These are phyloP conservation scores for Mythimna pallens DNA, from an alignment of 2,888 invertebrate genomes.

Conservation along the genomic window DNA sequence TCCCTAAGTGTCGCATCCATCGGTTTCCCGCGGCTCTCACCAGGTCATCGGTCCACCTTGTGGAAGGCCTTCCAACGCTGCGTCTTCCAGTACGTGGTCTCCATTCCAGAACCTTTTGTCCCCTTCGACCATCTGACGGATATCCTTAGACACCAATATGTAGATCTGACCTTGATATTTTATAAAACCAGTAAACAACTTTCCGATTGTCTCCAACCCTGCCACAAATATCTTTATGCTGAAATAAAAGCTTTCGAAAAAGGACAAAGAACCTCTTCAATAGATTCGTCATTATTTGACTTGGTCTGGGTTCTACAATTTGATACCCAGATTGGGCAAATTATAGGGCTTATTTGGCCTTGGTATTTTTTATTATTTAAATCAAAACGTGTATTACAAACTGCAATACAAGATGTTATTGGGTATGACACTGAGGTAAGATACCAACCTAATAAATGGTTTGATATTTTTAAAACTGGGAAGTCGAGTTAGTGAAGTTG, in stretches of 20 bases:
- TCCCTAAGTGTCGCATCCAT: too few relatives aligned
- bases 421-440: not conserved
- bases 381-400: too few relatives aligned
- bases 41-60: too few relatives aligned
- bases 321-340: constrained; percentile 9
- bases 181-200: constrained; percentile 10
- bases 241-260: constrained; percentile 19
- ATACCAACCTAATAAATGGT: not conserved
- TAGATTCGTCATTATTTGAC: not conserved
- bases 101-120: too few relatives aligned
- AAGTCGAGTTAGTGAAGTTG: not conserved
- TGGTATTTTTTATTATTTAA: not conserved
- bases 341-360: not conserved
- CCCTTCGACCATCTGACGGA: not conserved
- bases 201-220: constrained; percentile 3
- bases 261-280: not conserved
- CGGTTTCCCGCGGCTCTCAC: too few relatives aligned
- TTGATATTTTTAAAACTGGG: not conserved
- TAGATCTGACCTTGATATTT: not conserved
- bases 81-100: too few relatives aligned
- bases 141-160: not conserved
- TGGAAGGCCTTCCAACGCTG: too few relatives aligned
- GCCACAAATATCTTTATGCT: not conserved
- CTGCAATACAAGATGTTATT: not conserved
- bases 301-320: constrained; percentile 9